Evolutionary conservation across 2,888 invertebrate genomes (phyloP).

Genomic region (Hemaris fuciformis): DNA sequence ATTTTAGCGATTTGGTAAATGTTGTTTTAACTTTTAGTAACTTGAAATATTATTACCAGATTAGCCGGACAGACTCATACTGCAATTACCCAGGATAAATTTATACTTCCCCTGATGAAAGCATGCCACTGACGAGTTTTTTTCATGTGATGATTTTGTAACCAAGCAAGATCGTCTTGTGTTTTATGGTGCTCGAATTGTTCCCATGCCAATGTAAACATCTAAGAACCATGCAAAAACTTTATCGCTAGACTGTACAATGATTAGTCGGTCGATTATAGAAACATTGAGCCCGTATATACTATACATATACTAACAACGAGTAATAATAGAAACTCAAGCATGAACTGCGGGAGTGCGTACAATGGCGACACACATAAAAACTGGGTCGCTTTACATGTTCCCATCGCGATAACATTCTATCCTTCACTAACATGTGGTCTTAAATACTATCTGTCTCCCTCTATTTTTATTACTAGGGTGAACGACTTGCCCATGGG

Average conservation of each 20-base stretch:
- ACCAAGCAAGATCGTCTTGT: no score
- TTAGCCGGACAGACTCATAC: no score
- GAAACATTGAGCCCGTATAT: conserved; percentile 3
- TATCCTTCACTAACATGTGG: not conserved
- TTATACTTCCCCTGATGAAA: no score
- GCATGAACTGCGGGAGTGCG: not conserved
- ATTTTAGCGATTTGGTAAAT: no score
- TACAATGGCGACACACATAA: conserved; percentile 14
- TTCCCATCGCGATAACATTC: not conserved
- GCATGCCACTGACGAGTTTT: no score
- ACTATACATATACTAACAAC: no score
- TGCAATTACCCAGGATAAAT: no score
- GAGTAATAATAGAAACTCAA: not conserved
- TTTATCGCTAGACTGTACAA: not conserved
- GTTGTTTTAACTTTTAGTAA: no score
- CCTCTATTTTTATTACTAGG: not conserved
- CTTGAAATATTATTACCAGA: no score
- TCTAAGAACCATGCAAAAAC: not conserved
- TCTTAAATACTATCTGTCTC: not conserved
- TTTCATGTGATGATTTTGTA: no score
- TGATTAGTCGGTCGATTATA: not conserved
- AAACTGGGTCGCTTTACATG: conserved; percentile 27
- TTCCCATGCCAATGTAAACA: no score
- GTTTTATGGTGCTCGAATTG: no score
- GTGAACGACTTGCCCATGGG: conserved; percentile 10